Conservation (phyloP, 1,140 invertebrate species). For the Phortica variegata region DNA sequence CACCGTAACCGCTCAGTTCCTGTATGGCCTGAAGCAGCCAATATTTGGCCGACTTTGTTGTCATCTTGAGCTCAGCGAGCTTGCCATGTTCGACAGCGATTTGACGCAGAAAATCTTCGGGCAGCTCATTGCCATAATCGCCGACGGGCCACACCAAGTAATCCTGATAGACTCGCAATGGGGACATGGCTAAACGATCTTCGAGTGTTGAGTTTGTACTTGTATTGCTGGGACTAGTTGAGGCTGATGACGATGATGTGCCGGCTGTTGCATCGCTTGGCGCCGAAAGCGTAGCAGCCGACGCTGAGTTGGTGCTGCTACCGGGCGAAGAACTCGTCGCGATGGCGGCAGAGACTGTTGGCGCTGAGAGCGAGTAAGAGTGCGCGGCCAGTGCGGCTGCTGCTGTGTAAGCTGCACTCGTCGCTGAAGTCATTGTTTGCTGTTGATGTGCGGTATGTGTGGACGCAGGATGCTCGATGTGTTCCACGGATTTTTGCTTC, state of each 20-base stretch:
- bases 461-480: slow-evolving; percentile 28
- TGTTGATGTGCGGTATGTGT: neutral
- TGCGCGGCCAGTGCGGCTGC: slow-evolving; percentile 4
- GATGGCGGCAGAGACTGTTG: neutral
- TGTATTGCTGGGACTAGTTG: slow-evolving; percentile 44
- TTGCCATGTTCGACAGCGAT: slow-evolving; percentile 53
- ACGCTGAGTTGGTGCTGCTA: too few species aligned
- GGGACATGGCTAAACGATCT: slow-evolving; percentile 34
- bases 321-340: too few species aligned
- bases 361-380: slow-evolving; percentile 18
- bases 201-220: slow-evolving; percentile 30
- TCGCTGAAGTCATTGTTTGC: neutral
- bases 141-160: slow-evolving; percentile 33
- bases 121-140: slow-evolving; percentile 19
- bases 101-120: slow-evolving; percentile 40
- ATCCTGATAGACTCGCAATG: slow-evolving; percentile 44
- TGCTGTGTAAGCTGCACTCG: slow-evolving; percentile 3
- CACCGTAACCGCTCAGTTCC: slow-evolving; percentile 69
- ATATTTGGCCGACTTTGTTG: slow-evolving; percentile 68
- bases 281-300: too few species aligned
- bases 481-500: slow-evolving; percentile 51
- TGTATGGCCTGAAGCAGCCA: slow-evolving; percentile 78
- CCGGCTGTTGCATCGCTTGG: neutral
- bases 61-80: slow-evolving; percentile 40
- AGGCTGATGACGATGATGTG: slow-evolving; percentile 29